Conservation (phyloP, 2,888 invertebrate species). For the Dimorphilus gyrociliatus region DNA sequence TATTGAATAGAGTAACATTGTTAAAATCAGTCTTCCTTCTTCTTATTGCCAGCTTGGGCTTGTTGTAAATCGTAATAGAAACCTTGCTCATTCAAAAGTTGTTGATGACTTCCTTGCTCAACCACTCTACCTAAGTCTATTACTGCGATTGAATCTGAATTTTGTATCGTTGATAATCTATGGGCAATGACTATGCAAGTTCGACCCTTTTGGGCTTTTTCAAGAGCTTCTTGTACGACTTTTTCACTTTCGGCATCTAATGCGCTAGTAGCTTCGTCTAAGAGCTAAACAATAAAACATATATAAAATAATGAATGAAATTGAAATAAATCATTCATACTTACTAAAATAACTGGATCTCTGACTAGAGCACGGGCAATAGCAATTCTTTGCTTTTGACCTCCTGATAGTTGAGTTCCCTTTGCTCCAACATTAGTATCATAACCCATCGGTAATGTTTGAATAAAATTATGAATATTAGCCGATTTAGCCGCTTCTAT, state of each 20-base stretch:
- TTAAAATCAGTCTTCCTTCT: no score
- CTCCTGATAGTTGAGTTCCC: constrained; percentile 31
- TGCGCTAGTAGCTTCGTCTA: constrained; percentile 10
- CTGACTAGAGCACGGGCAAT: constrained; percentile 30
- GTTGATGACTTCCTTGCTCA: constrained; percentile 2
- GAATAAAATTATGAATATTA: constrained; percentile 14
- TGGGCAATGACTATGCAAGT: constrained; percentile 8
- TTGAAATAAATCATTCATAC: no score
- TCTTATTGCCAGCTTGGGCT: no score
- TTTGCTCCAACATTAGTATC: constrained; percentile 31
- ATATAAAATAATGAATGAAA: no score
- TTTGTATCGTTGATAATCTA: constrained; percentile 7
- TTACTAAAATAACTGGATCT: no score
- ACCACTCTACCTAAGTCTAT: constrained; percentile 1
- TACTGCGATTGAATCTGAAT: constrained; percentile 10
- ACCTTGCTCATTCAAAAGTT: not conserved
- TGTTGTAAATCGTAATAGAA: no score
- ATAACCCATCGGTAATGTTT: constrained; percentile 19
- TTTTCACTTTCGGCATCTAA: constrained; percentile 9
- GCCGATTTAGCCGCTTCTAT: constrained; percentile 12
- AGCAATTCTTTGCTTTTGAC: constrained; percentile 33
- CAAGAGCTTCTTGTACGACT: constrained; percentile 8
- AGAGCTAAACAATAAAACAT: no score
- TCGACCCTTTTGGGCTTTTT: constrained; percentile 6
- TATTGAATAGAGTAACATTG: no score